phyloP scores from a whole-genome alignment of 2,113 vertebrate species.

The Paralichthys olivaceus region DNA sequence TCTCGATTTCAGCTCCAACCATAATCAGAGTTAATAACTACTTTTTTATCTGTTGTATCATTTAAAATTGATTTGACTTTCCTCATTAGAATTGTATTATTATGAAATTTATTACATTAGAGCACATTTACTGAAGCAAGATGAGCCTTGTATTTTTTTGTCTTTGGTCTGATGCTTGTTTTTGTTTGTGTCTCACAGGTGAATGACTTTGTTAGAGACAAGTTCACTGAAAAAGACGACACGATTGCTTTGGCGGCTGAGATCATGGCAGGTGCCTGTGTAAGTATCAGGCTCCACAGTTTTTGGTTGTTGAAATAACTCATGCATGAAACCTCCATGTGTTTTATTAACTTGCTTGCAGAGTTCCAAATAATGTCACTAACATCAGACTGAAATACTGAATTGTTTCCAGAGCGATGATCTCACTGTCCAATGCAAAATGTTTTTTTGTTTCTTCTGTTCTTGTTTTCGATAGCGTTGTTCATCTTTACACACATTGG shows the following conservation, averaged over 20 bases:
- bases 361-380: neutral
- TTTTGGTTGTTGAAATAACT: neutral
- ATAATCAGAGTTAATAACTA: no score
- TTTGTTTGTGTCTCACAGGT: conserved; percentile 81
- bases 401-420: neutral
- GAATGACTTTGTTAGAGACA: conserved; percentile 98
- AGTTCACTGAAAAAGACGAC: conserved; percentile 89
- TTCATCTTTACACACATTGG: conserved; percentile 53
- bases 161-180: neutral
- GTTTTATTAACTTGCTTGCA: neutral
- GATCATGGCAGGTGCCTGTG: conserved; percentile 93
- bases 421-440: conserved; percentile 24
- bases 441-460: neutral
- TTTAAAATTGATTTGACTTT: neutral
- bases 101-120: neutral
- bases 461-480: conserved; percentile 27
- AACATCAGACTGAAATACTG: conserved; percentile 13
- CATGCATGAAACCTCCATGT: conserved; percentile 7
- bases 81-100: neutral
- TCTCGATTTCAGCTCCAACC: no score
- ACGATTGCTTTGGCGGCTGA: conserved; percentile 90
- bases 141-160: neutral
- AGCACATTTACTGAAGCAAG: neutral
- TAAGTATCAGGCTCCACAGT: conserved; percentile 81
- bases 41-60: no score